Conservation (phyloP, 2,888 invertebrate species). For the Ormyrus thymus region DNA sequence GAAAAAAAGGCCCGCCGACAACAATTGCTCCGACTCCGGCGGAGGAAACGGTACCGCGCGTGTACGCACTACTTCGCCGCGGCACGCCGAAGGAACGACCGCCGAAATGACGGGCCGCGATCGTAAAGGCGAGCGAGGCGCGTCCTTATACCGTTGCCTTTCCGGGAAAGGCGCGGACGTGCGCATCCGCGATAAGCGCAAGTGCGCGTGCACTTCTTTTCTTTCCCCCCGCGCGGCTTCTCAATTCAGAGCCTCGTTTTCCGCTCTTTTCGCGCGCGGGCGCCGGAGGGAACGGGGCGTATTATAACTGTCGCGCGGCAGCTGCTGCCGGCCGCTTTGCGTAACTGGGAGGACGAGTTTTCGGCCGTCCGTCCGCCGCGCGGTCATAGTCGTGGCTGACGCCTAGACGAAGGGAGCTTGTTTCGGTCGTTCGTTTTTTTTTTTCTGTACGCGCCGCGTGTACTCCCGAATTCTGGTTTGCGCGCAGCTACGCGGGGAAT, state of each 20-base stretch:
- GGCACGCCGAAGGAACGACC: background rate
- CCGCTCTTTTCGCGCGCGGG: background rate
- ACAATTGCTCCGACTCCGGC: too few relatives aligned
- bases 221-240: background rate
- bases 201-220: background rate
- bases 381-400: background rate
- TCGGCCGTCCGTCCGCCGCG: conserved; percentile 50
- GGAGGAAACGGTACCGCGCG: too few relatives aligned
- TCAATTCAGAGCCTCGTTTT: too few relatives aligned
- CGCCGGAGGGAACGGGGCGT: background rate
- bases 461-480: too few relatives aligned
- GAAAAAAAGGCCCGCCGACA: too few relatives aligned
- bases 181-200: conserved; percentile 38
- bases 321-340: conserved; percentile 53
- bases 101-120: conserved; percentile 2
- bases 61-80: too few relatives aligned
- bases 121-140: conserved; percentile 4
- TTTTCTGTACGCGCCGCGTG: too few relatives aligned
- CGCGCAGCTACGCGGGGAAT: too few relatives aligned
- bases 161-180: conserved; percentile 35
- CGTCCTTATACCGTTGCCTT: conserved; percentile 51
- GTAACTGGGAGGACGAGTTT: conserved; percentile 64
- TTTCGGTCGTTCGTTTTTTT: too few relatives aligned
- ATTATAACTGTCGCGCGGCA: conserved; percentile 34
- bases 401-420: background rate